phyloP scores from a whole-genome alignment of 1,140 invertebrate genomes.

The Latrodectus geometricus region DNA sequence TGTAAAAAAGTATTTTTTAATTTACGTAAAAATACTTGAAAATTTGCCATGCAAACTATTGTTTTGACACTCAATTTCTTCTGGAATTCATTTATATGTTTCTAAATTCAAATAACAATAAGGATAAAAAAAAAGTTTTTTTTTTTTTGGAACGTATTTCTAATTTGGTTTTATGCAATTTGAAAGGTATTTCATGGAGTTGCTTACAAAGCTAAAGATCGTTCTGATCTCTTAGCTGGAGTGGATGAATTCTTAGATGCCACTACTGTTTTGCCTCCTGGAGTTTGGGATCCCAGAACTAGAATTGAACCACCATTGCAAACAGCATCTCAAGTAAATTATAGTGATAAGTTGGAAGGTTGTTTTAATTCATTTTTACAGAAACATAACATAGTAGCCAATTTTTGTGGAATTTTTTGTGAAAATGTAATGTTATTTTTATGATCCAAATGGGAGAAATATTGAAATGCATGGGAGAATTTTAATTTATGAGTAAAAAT shows the following conservation, averaged over 20 bases:
- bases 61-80: no score
- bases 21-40: no score
- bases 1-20: no score
- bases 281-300: slow-evolving; percentile 69
- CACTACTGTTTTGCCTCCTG: slow-evolving; percentile 70
- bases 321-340: slow-evolving; percentile 63
- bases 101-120: no score
- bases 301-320: slow-evolving; percentile 67
- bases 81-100: no score
- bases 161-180: no score
- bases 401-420: not conserved
- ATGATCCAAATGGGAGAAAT: not conserved
- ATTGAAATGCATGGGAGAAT: no score
- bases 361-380: not conserved
- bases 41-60: no score
- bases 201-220: slow-evolving; percentile 66
- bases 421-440: not conserved
- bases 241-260: slow-evolving; percentile 70
- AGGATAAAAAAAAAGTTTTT: no score
- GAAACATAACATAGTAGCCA: not conserved
- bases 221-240: slow-evolving; percentile 67
- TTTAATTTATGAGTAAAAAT: no score
- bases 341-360: not conserved
- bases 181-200: slow-evolving; percentile 68
- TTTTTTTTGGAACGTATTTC: no score